Conservation (phyloP, 2,888 invertebrate species). For the Tenthredo mesomela region DNA sequence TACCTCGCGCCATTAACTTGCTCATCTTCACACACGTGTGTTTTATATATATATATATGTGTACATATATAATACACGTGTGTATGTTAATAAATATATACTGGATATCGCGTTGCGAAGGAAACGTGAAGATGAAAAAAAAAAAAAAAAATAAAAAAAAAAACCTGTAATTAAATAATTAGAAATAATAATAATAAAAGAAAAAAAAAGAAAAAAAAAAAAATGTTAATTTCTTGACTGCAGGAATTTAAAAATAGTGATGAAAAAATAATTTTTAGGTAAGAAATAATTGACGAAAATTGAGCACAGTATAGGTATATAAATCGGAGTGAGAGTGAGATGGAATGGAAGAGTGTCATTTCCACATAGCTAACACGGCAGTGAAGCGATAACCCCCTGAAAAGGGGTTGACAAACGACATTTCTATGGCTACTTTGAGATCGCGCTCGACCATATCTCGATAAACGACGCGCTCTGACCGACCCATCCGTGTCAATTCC, state of each 20-base stretch:
- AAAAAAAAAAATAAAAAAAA: no score
- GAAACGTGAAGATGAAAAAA: not conserved
- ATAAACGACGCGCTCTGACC: conserved; percentile 2
- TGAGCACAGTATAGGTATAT: not conserved
- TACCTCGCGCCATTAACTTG: conserved; percentile 3
- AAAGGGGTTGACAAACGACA: conserved; percentile 47
- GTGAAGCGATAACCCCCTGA: conserved; percentile 37
- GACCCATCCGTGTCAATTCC: conserved; percentile 31
- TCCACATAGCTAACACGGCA: not conserved
- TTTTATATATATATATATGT: not conserved
- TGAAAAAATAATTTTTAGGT: not conserved
- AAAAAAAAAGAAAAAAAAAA: not conserved
- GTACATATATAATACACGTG: not conserved
- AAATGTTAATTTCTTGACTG: not conserved
- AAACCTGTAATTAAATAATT: not conserved
- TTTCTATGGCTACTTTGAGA: conserved; percentile 43
- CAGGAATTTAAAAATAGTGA: not conserved
- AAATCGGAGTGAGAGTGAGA: not conserved
- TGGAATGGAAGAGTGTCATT: conserved; percentile 1
- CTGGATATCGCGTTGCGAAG: not conserved
- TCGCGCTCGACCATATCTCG: conserved; percentile 34
- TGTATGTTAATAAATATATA: not conserved
- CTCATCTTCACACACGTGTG: not conserved
- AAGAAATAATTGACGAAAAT: not conserved
- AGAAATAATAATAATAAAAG: not conserved